Percentiles rank a stretch among this genome's conserved stretches.
Conservation (phyloP, 92 coral and sea anemone species). For the Parazoanthus swiftii region DNA sequence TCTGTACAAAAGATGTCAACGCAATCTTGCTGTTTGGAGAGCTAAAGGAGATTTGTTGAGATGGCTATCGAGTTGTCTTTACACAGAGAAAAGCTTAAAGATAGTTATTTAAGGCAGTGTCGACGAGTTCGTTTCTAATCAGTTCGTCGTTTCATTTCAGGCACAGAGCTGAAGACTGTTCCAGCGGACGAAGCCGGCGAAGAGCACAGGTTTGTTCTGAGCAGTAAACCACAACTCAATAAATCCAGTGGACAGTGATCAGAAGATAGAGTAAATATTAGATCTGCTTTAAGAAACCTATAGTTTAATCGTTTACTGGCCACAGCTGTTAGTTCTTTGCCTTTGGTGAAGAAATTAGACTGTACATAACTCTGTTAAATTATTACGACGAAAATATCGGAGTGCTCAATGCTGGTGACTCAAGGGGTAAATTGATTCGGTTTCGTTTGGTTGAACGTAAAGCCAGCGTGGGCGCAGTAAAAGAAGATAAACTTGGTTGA, state of each 20-base stretch:
- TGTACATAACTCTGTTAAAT: not conserved
- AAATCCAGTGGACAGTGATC: constrained; percentile 8
- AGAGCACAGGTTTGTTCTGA: constrained; percentile 28
- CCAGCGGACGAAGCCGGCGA: constrained; percentile 25
- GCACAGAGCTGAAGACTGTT: constrained; percentile 29
- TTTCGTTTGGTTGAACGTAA: not conserved
- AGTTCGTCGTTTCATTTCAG: constrained; percentile 1
- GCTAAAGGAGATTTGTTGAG: constrained; percentile 10
- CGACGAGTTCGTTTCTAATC: not conserved
- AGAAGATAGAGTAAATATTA: not conserved
- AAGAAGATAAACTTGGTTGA: not conserved
- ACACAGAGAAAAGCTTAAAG: not conserved
- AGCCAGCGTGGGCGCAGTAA: constrained; percentile 14
- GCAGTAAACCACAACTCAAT: not conserved
- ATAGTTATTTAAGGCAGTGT: not conserved
- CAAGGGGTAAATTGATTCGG: not conserved
- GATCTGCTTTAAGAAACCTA: not conserved
- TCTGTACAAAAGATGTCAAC: constrained; percentile 5
- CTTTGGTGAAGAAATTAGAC: not conserved
- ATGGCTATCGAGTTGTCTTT: constrained; percentile 22
- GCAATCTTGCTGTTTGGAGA: constrained; percentile 14
- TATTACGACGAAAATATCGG: constrained; percentile 4
- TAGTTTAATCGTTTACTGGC: not conserved
- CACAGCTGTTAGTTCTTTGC: not conserved
- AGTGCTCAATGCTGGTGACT: not conserved